phyloP scores from a whole-genome alignment of 2,888 invertebrate genomes.

The Agrilus biguttatus region DNA sequence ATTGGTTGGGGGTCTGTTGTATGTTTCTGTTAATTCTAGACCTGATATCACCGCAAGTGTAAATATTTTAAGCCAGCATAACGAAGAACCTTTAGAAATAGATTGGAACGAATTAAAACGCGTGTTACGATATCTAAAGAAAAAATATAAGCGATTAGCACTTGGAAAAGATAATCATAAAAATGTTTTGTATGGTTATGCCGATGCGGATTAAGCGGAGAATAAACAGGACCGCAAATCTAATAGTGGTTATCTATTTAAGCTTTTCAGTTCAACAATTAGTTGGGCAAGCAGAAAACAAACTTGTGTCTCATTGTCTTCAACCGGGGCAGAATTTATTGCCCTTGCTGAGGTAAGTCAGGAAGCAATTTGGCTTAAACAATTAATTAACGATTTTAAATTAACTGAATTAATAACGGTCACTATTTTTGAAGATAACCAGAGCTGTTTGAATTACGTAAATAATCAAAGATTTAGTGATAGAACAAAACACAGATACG shows the following conservation, averaged over 20 bases:
- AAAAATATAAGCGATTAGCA: too few species aligned
- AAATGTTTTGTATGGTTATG: conserved; percentile 16
- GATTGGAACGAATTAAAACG: too few species aligned
- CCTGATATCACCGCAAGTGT: too few species aligned
- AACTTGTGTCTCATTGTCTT: conserved; percentile 11
- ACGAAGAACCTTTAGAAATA: too few species aligned
- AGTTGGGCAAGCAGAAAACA: conserved; percentile 19
- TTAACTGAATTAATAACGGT: conserved; percentile 1
- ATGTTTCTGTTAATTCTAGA: too few species aligned
- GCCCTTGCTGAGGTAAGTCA: conserved; percentile 11
- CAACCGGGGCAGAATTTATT: conserved; percentile 16
- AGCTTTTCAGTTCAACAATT: conserved; percentile 10
- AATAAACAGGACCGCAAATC: conserved; percentile 16
- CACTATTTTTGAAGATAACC: conserved; percentile 10
- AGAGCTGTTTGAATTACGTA: conserved; percentile 8
- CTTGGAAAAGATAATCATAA: conserved; percentile 2
- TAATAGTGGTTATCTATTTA: conserved; percentile 17
- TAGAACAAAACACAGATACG: too few species aligned
- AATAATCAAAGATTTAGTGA: too few species aligned
- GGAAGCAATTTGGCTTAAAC: conserved; percentile 8
- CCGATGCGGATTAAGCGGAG: conserved; percentile 23
- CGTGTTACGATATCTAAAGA: too few species aligned
- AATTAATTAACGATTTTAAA: conserved; percentile 7
- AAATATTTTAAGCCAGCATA: too few species aligned
- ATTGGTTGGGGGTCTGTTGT: too few species aligned